A percentile compares a stretch with the other conserved stretches of the same genome.
phyloP scores from a whole-genome alignment of 2,797 vertebrate species.

The Sciaenops ocellatus region DNA sequence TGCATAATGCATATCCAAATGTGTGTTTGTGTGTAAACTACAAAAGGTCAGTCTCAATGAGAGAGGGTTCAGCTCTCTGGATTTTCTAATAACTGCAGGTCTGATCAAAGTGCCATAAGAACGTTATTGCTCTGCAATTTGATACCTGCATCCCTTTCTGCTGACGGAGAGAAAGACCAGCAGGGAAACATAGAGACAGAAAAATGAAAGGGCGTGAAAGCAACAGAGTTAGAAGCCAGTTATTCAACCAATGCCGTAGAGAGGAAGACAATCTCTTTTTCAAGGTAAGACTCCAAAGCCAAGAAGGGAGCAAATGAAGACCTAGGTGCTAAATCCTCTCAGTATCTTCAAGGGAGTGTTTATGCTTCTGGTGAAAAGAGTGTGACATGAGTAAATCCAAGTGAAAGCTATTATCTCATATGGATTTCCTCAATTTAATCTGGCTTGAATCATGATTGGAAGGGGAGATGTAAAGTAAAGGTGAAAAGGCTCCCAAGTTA shows the following conservation, averaged over 20 bases:
- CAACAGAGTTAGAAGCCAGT: conserved; percentile 48
- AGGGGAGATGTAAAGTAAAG: conserved; percentile 29
- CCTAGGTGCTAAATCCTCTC: conserved; percentile 40
- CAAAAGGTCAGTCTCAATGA: background rate
- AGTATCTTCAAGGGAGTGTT: conserved; percentile 35
- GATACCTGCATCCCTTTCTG: conserved; percentile 62
- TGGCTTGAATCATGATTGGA: conserved; percentile 8
- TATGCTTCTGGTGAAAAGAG: conserved; percentile 2
- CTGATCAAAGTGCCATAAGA: conserved; percentile 65
- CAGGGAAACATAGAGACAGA: conserved; percentile 39
- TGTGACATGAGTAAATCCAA: conserved; percentile 35
- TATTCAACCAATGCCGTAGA: conserved; percentile 34
- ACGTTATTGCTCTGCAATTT: conserved; percentile 70
- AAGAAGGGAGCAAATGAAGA: conserved; percentile 41
- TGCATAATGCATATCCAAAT: background rate
- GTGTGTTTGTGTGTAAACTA: background rate
- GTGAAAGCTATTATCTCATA: conserved; percentile 29
- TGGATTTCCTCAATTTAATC: conserved; percentile 46
- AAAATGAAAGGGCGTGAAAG: conserved; percentile 52
- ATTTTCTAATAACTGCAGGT: conserved; percentile 59
- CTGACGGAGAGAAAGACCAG: conserved; percentile 62
- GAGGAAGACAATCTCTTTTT: conserved; percentile 43
- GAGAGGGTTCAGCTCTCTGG: conserved; percentile 13
- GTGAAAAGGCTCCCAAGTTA: conserved; percentile 9
- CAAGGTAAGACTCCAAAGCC: conserved; percentile 36